A percentile compares a stretch with the other conserved stretches of the same genome.
Evolutionary conservation across 2,797 vertebrate genomes (phyloP).

Genomic region (Microhierax caerulescens): DNA sequence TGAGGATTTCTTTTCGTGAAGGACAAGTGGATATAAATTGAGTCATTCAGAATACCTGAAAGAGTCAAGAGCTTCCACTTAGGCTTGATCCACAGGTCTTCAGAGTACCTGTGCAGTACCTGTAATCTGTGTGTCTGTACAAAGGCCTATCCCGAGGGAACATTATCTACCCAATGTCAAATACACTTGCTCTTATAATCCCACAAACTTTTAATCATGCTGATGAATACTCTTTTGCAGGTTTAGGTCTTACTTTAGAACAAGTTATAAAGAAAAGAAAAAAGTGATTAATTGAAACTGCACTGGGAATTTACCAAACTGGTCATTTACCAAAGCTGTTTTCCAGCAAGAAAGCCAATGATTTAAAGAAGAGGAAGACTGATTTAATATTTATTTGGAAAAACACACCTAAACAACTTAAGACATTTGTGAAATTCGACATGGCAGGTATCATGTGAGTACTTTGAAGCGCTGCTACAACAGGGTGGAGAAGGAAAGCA

Average conservation of each 20-base stretch:
- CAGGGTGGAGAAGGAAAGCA: not conserved
- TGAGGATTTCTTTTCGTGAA: constrained; percentile 12
- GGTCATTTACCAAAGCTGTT: not conserved
- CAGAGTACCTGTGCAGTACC: not conserved
- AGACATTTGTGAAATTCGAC: not conserved
- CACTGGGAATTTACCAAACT: not conserved
- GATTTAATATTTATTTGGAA: not conserved
- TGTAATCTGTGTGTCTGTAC: not conserved
- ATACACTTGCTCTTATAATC: not conserved
- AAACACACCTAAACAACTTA: not conserved
- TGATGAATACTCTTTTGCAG: not conserved
- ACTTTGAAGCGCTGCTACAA: not conserved
- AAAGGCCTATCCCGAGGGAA: not conserved
- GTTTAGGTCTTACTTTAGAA: not conserved
- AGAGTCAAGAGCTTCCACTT: not conserved
- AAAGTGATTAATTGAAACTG: not conserved
- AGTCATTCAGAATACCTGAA: constrained; percentile 81
- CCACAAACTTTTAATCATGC: not conserved
- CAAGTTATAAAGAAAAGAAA: not conserved
- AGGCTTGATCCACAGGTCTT: not conserved
- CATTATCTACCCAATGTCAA: not conserved
- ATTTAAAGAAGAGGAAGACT: not conserved
- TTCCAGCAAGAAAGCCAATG: not conserved
- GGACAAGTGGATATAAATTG: constrained; percentile 44
- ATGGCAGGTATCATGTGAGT: not conserved